Evolutionary conservation across 1,140 invertebrate species (phyloP), one percentile per base, ranked within the genome.

Genomic region (Ditylenchus dipsaci): DNA sequence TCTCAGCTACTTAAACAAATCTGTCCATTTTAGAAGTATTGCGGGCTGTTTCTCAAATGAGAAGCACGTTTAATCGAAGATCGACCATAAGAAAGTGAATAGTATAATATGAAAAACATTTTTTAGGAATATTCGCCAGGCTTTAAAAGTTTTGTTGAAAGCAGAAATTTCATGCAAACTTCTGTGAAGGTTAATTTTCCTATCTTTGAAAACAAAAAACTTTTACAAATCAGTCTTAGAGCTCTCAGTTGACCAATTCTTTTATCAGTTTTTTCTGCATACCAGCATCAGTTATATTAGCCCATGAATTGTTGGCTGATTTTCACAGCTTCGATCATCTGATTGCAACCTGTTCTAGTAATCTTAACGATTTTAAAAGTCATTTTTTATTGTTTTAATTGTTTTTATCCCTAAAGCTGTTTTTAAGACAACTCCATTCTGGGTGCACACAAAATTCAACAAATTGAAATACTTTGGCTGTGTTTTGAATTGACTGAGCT

Each of bases 401-500:
- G n/a, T n/a, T 5, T 38, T 38, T 38, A 11, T 38, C 33, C 11
- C 11, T 38, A 38, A 38, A 38, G 11, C 33, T 38, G 3, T 38
- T 38, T 38, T 38, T 38, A n/a, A 19, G 49, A 19, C 15, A 5
- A 53, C 8, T 53, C 45, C 17, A 57, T 11, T 21, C 21, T 27
- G 17, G 61, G 19, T 5, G 63, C n/a, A 3, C 15, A 26, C 49
- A 19, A 26, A 19, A 53, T 15, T 7, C 3, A 53, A 21, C 49
- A 53, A 26, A 56, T 67, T 9, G 30, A 66, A 9, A 7, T 67
- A 0, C 17, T 69, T 8, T 70, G n/a, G 66, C 15, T 68, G 17
- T 70, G 63, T 62, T 58, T 71, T 69, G 67, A 42, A 30, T 76
- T 43, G 15, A 49, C 21, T n/a, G 71, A 77, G 21, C 70, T 73